These are phyloP conservation scores for Diorhabda sublineata DNA, from an alignment of 1,140 invertebrate species.

Conservation along the genomic window DNA sequence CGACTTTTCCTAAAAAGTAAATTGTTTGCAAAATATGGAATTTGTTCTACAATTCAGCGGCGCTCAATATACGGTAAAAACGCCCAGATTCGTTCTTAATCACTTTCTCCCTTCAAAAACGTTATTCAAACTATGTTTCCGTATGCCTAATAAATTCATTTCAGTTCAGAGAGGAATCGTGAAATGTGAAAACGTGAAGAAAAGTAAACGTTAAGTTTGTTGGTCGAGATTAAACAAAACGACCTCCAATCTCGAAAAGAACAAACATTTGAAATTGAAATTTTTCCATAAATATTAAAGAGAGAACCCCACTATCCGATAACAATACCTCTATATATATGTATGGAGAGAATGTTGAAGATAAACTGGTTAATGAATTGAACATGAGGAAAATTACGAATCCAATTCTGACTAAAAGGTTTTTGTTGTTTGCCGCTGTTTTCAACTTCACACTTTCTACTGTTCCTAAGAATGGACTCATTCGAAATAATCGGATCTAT, in stretches of 20 bases:
- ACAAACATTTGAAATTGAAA: constrained; percentile 25
- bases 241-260: constrained; percentile 7
- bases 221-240: constrained; percentile 6
- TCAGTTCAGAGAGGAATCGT: no score
- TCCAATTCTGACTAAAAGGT: constrained; percentile 42
- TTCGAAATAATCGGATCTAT: no score
- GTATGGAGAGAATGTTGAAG: constrained; percentile 24
- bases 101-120: no score
- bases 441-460: no score
- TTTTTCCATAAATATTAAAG: constrained; percentile 16
- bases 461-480: no score
- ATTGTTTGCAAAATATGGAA: no score
- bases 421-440: constrained; percentile 35
- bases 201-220: background rate
- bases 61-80: no score
- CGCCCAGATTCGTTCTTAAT: no score
- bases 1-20: no score
- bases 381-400: constrained; percentile 41
- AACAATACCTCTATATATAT: constrained; percentile 15
- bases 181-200: background rate
- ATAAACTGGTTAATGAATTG: constrained; percentile 43
- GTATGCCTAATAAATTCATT: no score
- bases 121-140: no score
- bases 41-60: no score
- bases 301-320: background rate